These are phyloP conservation scores for Rhea pennata DNA, from an alignment of 2,113 vertebrate genomes.

Conservation along the genomic window DNA sequence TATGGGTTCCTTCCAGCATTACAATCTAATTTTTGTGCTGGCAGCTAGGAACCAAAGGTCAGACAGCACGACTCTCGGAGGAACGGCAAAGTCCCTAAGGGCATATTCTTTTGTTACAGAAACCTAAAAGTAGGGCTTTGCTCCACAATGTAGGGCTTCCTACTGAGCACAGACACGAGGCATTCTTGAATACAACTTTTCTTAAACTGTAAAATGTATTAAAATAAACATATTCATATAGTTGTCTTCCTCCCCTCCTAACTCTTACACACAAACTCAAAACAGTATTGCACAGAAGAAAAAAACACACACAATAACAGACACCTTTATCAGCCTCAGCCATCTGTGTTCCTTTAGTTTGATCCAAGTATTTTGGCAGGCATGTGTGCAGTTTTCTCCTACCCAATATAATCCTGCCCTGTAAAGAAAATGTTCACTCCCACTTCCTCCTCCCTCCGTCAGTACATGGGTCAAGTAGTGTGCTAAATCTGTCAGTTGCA, in stretches of 20 bases:
- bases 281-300: background rate
- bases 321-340: conserved; percentile 76
- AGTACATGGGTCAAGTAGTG: background rate
- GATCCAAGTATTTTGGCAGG: conserved; percentile 69
- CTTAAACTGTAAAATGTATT: background rate
- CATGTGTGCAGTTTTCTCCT: conserved; percentile 7
- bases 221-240: conserved; percentile 37
- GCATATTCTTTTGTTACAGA: conserved; percentile 25
- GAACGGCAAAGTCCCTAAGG: background rate
- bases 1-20: background rate
- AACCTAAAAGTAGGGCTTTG: conserved; percentile 39
- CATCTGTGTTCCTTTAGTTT: conserved; percentile 78
- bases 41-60: conserved; percentile 30
- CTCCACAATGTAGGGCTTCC: background rate
- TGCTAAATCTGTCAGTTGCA: conserved; percentile 6
- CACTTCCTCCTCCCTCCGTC: conserved; percentile 58
- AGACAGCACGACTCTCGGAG: background rate
- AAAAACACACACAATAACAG: conserved; percentile 62
- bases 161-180: background rate
- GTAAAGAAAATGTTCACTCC: conserved; percentile 55
- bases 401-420: conserved; percentile 50
- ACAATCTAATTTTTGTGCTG: background rate
- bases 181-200: conserved; percentile 13
- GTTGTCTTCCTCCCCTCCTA: background rate
- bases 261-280: conserved; percentile 1